Conservation (phyloP, 2,113 vertebrate species). For the Callionymus lyra region DNA sequence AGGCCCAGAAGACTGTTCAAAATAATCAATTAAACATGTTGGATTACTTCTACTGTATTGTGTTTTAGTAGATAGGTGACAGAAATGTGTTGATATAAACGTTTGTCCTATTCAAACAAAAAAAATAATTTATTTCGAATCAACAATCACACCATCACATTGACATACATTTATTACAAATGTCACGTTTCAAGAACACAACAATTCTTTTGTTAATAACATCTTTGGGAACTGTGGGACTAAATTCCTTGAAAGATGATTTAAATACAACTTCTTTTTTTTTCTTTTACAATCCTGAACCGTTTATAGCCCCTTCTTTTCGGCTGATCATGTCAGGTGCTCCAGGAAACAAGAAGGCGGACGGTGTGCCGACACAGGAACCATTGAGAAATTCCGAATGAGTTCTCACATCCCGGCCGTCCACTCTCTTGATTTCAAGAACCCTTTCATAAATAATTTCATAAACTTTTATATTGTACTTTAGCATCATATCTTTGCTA, state of each 20-base stretch:
- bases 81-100: no score
- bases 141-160: conserved; percentile 40
- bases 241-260: conserved; percentile 59
- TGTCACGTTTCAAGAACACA: conserved; percentile 66
- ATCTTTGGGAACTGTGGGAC: conserved; percentile 74
- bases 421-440: conserved; percentile 17
- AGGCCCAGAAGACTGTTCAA: no score
- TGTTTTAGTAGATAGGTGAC: no score
- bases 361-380: conserved; percentile 8
- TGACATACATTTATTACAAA: conserved; percentile 76
- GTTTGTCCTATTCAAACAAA: not conserved
- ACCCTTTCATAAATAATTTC: conserved; percentile 21
- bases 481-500: conserved; percentile 9
- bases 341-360: conserved; percentile 30
- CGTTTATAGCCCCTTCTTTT: conserved; percentile 18
- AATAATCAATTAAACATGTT: no score
- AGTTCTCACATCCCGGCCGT: conserved; percentile 26
- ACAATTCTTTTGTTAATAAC: conserved; percentile 64
- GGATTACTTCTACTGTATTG: no score
- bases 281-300: conserved; percentile 27
- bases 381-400: conserved; percentile 18
- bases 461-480: conserved; percentile 3
- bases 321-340: conserved; percentile 43
- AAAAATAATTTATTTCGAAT: conserved; percentile 4
- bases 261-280: conserved; percentile 45